phyloP scores from a whole-genome alignment of 2,888 invertebrate genomes.

The Thecocarcelia acutangulata region DNA sequence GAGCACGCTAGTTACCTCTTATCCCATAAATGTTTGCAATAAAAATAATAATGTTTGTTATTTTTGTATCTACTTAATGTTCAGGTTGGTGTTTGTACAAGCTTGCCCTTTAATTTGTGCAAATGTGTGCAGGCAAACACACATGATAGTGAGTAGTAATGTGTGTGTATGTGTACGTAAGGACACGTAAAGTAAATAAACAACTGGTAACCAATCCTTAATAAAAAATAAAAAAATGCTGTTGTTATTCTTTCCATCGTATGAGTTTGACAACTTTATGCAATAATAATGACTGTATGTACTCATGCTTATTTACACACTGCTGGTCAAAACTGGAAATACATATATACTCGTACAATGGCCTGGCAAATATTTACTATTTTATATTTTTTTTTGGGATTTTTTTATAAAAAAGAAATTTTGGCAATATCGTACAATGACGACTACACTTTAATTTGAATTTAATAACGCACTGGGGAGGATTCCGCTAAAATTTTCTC shows the following conservation, averaged over 20 bases:
- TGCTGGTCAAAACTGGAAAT: background rate
- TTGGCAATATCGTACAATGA: too few species aligned
- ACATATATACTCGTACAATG: background rate
- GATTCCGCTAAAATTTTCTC: too few species aligned
- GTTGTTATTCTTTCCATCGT: constrained; percentile 18
- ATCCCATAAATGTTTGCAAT: background rate
- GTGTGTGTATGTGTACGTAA: constrained; percentile 15
- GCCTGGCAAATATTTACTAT: too few species aligned
- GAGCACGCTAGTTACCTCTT: background rate
- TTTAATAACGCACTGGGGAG: too few species aligned
- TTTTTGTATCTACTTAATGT: constrained; percentile 33
- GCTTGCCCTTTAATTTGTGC: background rate
- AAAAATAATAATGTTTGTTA: constrained; percentile 35
- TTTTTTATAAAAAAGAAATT: too few species aligned
- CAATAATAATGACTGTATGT: constrained; percentile 25
- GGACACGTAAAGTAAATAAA: constrained; percentile 54
- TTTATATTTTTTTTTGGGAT: too few species aligned
- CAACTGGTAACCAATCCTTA: constrained; percentile 44
- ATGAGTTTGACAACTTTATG: constrained; percentile 49
- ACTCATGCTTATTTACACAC: constrained; percentile 13
- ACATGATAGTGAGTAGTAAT: background rate
- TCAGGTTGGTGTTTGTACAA: constrained; percentile 13
- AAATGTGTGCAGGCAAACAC: background rate
- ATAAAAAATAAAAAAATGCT: background rate
- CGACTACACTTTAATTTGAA: too few species aligned